phyloP scores from a whole-genome alignment of 2,888 invertebrate genomes.

The Ectemnius cavifrons region DNA sequence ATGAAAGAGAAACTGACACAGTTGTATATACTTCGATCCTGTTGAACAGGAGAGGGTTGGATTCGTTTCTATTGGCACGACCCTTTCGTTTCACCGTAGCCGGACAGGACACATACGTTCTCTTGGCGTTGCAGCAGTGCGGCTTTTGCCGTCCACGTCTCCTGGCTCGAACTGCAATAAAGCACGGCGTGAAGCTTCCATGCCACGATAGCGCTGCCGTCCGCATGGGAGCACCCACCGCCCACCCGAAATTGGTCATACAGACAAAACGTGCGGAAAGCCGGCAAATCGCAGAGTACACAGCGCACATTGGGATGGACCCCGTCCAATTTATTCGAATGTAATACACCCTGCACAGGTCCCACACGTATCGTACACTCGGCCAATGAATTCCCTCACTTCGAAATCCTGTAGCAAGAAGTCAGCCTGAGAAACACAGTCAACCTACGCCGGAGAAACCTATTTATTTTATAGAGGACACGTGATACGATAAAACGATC shows the following conservation, averaged over 20 bases:
- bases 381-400: too few relatives aligned
- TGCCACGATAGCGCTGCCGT: constrained; percentile 29
- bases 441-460: too few relatives aligned
- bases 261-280: constrained; percentile 24
- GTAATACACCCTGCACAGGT: constrained; percentile 31
- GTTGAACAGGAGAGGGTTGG: constrained; percentile 2
- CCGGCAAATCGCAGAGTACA: constrained; percentile 43
- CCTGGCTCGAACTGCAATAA: constrained; percentile 39
- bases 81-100: constrained; percentile 1
- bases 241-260: constrained; percentile 52
- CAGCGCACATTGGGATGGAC: constrained; percentile 8
- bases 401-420: too few relatives aligned
- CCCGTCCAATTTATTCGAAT: constrained; percentile 52
- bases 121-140: background rate
- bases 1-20: too few relatives aligned
- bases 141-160: constrained; percentile 28
- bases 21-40: background rate
- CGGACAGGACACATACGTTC: background rate
- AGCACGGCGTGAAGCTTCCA: constrained; percentile 32
- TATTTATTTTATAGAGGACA: too few relatives aligned
- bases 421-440: too few relatives aligned
- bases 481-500: too few relatives aligned
- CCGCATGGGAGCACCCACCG: constrained; percentile 33
- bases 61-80: background rate
- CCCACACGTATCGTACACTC: too few relatives aligned